Conservation (phyloP, 1,140 invertebrate genomes). For the Ips nitidus region DNA sequence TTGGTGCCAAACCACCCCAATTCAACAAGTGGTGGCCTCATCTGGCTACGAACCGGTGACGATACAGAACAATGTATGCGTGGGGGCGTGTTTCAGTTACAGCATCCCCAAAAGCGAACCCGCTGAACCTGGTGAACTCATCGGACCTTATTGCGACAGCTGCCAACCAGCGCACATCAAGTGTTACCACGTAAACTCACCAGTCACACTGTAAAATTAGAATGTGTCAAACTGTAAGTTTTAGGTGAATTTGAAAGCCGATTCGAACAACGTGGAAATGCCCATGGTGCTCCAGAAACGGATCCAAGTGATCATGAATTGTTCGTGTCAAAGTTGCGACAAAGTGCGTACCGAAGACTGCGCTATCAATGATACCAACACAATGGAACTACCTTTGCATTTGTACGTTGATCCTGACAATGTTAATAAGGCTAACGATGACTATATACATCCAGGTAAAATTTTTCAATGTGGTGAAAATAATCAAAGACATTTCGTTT, state of each 20-base stretch:
- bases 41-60: constrained; percentile 63
- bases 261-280: constrained; percentile 57
- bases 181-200: constrained; percentile 62
- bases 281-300: constrained; percentile 60
- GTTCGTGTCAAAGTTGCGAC: constrained; percentile 62
- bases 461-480: not conserved
- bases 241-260: constrained; percentile 61
- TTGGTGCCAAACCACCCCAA: constrained; percentile 69
- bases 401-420: constrained; percentile 39
- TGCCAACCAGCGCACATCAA: constrained; percentile 64
- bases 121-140: constrained; percentile 64
- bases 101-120: constrained; percentile 68
- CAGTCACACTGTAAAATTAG: not conserved
- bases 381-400: constrained; percentile 44
- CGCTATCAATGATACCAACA: constrained; percentile 43
- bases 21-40: constrained; percentile 65
- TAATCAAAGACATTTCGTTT: too few species aligned
- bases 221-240: not conserved
- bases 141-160: constrained; percentile 68
- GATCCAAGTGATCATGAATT: constrained; percentile 66
- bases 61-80: constrained; percentile 69
- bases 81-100: constrained; percentile 70
- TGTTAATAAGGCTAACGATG: constrained; percentile 21
- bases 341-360: constrained; percentile 44
- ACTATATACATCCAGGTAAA: constrained; percentile 29